Percentiles rank a stretch among this genome's conserved stretches.
Conservation (phyloP, 2,888 invertebrate species). For the Caenorhabditis sp. region DNA sequence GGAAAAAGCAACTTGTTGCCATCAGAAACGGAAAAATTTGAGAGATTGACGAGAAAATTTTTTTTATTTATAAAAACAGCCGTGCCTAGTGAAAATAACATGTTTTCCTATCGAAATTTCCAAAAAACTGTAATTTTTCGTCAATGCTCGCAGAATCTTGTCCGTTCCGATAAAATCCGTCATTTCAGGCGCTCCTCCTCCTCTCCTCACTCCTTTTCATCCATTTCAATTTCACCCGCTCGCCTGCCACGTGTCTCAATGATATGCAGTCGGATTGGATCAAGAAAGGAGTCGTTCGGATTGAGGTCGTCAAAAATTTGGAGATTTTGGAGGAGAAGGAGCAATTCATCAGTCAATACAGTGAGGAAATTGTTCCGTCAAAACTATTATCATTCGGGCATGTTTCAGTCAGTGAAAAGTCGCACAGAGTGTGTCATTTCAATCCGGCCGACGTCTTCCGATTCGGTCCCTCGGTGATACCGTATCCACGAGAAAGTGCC, state of each 20-base stretch:
- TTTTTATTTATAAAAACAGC: too few species aligned
- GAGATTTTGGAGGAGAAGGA: slow-evolving; percentile 64
- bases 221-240: slow-evolving; percentile 92
- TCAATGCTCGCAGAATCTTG: too few species aligned
- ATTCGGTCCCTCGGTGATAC: slow-evolving; percentile 66
- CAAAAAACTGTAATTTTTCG: too few species aligned
- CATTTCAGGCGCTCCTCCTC: slow-evolving; percentile 85
- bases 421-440: slow-evolving; percentile 56
- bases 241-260: slow-evolving; percentile 93
- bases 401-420: slow-evolving; percentile 46
- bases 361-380: slow-evolving; percentile 37
- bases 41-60: neutral
- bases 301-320: slow-evolving; percentile 85
- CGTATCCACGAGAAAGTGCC: slow-evolving; percentile 53
- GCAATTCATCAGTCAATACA: slow-evolving; percentile 52
- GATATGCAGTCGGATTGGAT: slow-evolving; percentile 78
- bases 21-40: neutral
- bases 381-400: neutral
- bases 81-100: slow-evolving; percentile 20
- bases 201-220: slow-evolving; percentile 94
- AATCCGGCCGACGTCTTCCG: slow-evolving; percentile 63
- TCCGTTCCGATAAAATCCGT: slow-evolving; percentile 54
- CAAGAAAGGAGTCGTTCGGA: slow-evolving; percentile 86
- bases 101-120: too few species aligned
- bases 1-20: too few species aligned